Base-by-base conservation (phyloP, 1,140 invertebrate genomes). In the Lucilia cuprina region DNA sequence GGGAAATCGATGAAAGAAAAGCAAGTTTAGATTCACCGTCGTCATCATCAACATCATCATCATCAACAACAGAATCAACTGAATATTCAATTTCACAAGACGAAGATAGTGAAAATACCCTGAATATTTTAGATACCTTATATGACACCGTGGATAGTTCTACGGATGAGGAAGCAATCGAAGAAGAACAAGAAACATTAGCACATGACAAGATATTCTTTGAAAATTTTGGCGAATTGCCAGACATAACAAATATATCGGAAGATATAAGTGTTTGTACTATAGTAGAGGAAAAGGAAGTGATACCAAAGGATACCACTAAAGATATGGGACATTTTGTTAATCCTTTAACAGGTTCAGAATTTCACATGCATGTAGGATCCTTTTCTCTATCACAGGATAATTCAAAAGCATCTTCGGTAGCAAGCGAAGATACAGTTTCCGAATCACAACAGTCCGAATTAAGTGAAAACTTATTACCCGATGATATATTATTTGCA, bases 251-350 rank as follows among this genome's bases (percentile, higher is more conserved):
- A 14, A 47, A 74, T 17, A 49, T 83, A 17, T 83, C 78, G n/a
- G 41, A 65, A 75, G 47, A 65, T 25, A 21, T 49, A 7, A 74
- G 34, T 5, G 70, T 21, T 13, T 55, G 49, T 17, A 35, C 74
- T 7, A 25, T 77, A 8, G n/a, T 77, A 14, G 14, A 50, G 2
- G 19, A 17, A 55, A 47, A 60, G 41, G 83, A 84, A 41, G 75
- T 21, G 17, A 12, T 35, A 80, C 21, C 74, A 13, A 12, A 41
- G 5, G 49, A 78, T 78, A 10, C n/a, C 2, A 13, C 17, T 7
- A n/a, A 8, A 19, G 75, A 78, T 47, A n/a, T n/a, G 9, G 83
- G 83, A 10, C 35, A 84, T 35, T 84, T 84, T 78, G 83, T 65
- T 14, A 47, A 84, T 80, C 83, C 83, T 21, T 1, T 82, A 65